These are phyloP conservation scores for Gerris buenoi DNA, from an alignment of 1,140 invertebrate species.

Conservation along the genomic window DNA sequence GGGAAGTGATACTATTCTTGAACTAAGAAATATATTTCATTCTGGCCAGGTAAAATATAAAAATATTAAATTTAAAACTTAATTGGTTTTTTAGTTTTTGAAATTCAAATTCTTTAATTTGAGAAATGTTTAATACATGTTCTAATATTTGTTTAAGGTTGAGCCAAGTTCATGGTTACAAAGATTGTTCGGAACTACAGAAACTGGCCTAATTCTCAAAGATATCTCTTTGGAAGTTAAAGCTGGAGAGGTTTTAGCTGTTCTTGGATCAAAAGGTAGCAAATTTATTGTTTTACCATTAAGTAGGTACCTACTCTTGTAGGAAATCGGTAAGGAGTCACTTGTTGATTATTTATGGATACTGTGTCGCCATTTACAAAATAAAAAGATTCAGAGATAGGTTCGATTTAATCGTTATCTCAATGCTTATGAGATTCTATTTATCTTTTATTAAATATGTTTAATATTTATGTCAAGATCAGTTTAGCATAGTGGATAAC, in stretches of 20 bases:
- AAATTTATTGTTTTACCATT: no score
- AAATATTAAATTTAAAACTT: no score
- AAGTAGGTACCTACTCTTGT: not conserved
- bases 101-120: no score
- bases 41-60: constrained; percentile 59
- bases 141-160: no score
- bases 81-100: no score
- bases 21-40: constrained; percentile 75
- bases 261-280: constrained; percentile 77
- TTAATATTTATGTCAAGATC: no score
- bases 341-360: not conserved
- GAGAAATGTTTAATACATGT: no score
- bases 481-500: no score
- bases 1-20: constrained; percentile 65
- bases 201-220: constrained; percentile 71
- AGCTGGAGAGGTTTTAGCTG: constrained; percentile 78
- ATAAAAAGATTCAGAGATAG: no score
- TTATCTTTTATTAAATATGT: no score
- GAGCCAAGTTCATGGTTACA: constrained; percentile 62
- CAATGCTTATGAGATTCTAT: no score
- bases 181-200: constrained; percentile 55
- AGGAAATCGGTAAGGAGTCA: not conserved
- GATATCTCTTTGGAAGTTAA: constrained; percentile 80
- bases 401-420: no score
- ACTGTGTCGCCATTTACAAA: not conserved